phyloP scores from a whole-genome alignment of 2,797 vertebrate genomes.

The Myotis daubentonii region DNA sequence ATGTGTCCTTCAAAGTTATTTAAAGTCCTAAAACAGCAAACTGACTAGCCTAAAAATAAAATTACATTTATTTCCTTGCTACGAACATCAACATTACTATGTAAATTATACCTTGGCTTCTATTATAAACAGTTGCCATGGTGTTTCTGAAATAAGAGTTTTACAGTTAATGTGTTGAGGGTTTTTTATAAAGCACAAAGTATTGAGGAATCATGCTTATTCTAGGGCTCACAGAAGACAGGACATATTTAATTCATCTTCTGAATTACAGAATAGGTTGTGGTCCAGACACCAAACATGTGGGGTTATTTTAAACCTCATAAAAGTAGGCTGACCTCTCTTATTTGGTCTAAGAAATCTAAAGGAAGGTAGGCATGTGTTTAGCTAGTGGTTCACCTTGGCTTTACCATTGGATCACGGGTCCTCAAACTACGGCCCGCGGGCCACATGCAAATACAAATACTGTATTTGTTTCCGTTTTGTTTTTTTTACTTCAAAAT shows the following conservation, averaged over 20 bases:
- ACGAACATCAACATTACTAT: constrained; percentile 22
- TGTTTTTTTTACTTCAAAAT: no score
- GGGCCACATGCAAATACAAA: no score
- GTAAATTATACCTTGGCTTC: constrained; percentile 48
- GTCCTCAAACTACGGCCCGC: no score
- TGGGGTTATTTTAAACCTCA: neutral
- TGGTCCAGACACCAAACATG: constrained; percentile 15
- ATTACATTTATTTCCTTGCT: constrained; percentile 52
- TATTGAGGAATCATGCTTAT: constrained; percentile 23
- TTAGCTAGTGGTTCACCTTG: constrained; percentile 25
- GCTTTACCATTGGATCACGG: constrained; percentile 12
- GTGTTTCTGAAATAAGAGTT: constrained; percentile 59
- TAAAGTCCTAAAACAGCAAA: constrained; percentile 80
- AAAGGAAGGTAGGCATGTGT: constrained; percentile 18
- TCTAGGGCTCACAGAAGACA: constrained; percentile 7
- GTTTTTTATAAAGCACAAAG: neutral
- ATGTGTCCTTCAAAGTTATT: constrained; percentile 80
- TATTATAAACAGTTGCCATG: constrained; percentile 48
- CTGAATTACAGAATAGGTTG: constrained; percentile 20
- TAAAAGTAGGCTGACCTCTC: constrained; percentile 9
- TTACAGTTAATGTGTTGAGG: constrained; percentile 31
- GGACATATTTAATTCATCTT: constrained; percentile 18
- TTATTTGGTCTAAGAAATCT: constrained; percentile 40
- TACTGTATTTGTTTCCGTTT: no score
- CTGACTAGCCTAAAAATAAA: constrained; percentile 72